A percentile compares a stretch with the other conserved stretches of the same genome.
These are phyloP conservation scores for Microtus montanus DNA, from an alignment of 2,113 vertebrate species.

Conservation along the genomic window DNA sequence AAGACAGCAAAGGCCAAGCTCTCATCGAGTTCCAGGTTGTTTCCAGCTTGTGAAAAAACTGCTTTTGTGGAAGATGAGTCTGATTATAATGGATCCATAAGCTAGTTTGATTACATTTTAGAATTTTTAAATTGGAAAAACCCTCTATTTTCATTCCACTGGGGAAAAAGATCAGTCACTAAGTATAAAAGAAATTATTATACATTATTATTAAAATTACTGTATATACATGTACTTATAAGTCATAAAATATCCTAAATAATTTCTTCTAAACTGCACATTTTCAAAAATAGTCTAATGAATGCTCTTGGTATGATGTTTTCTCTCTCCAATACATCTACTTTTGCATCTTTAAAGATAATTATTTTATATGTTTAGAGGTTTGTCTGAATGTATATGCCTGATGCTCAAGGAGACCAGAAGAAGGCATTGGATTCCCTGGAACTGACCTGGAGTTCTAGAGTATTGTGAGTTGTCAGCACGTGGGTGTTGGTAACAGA, in stretches of 20 bases:
- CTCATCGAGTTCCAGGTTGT: not conserved
- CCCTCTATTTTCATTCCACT: not conserved
- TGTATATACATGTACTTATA: not conserved
- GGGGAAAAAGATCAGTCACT: not conserved
- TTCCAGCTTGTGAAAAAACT: not conserved
- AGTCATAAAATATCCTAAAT: not conserved
- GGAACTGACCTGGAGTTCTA: no score
- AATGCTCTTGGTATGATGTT: not conserved
- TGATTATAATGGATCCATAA: constrained; percentile 13
- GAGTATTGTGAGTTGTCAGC: not conserved
- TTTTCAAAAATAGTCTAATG: not conserved
- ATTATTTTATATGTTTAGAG: not conserved
- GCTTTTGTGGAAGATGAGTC: not conserved
- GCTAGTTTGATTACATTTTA: constrained; percentile 7
- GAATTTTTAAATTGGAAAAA: constrained; percentile 23
- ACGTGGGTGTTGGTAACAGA: not conserved
- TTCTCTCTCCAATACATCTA: not conserved
- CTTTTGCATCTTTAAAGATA: not conserved
- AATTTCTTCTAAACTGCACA: not conserved
- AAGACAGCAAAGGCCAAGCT: not conserved
- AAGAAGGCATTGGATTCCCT: not conserved
- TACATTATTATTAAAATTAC: constrained; percentile 1
- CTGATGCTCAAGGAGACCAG: not conserved
- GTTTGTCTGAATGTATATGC: not conserved
- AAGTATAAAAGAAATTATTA: constrained; percentile 32